Percentiles rank a stretch among this genome's conserved stretches.
phyloP scores from a whole-genome alignment of 1,140 invertebrate species.

The Lepeophtheirus salmonis region DNA sequence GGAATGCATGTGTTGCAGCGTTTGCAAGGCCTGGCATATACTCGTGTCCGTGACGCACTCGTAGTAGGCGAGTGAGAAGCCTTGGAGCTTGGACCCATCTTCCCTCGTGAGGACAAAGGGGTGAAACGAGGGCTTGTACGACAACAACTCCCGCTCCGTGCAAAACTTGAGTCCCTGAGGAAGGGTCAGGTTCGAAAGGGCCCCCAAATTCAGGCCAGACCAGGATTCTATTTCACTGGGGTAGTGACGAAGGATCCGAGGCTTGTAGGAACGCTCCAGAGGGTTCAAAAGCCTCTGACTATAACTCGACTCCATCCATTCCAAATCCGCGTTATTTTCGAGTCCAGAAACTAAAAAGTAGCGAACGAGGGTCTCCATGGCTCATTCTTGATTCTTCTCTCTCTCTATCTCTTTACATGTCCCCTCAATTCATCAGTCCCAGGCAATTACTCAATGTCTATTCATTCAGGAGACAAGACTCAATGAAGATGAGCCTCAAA shows the following conservation, averaged over 20 bases:
- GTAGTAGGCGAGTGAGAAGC: constrained; percentile 82
- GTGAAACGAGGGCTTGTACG: background rate
- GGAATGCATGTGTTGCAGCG: constrained; percentile 43
- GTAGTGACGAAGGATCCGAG: background rate
- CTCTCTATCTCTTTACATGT: background rate
- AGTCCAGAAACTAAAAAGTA: background rate
- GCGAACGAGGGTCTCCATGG: background rate
- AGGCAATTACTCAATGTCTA: too few species aligned
- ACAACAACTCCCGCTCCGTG: constrained; percentile 1
- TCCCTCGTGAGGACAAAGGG: constrained; percentile 91
- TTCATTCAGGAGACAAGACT: too few species aligned
- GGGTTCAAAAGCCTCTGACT: constrained; percentile 19
- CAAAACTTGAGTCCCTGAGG: constrained; percentile 9
- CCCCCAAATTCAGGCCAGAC: constrained; percentile 8
- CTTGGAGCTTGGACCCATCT: constrained; percentile 81
- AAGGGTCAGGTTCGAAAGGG: constrained; percentile 1
- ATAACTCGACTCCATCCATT: background rate
- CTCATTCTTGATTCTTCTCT: background rate
- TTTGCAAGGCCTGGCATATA: constrained; percentile 83
- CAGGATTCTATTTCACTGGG: background rate
- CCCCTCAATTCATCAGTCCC: too few species aligned
- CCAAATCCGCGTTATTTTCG: background rate
- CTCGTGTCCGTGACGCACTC: constrained; percentile 78
- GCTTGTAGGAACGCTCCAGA: constrained; percentile 7
- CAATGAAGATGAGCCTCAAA: too few species aligned